Conservation (phyloP, 2,888 invertebrate genomes). For the Agrenia bidenticulata region DNA sequence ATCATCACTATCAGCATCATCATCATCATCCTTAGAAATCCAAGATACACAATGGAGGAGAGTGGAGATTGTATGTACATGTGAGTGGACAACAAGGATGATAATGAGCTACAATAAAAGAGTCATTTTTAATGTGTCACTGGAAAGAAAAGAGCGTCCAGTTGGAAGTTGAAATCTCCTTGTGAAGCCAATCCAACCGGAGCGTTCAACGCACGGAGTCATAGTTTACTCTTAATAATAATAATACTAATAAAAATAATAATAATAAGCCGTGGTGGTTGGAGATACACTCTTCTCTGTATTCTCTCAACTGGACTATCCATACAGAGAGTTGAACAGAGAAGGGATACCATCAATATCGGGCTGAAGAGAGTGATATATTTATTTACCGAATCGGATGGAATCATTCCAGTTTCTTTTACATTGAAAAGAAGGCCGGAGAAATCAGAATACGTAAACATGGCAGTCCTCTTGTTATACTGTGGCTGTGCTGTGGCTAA, state of each 20-base stretch:
- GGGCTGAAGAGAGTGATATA: conserved; percentile 2
- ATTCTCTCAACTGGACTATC: too few relatives aligned
- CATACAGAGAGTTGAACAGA: not conserved
- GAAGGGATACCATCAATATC: not conserved
- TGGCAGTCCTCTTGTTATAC: not conserved
- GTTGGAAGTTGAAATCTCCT: not conserved
- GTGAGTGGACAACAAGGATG: conserved; percentile 14
- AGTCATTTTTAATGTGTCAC: conserved; percentile 27
- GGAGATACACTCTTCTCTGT: not conserved
- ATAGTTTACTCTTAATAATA: not conserved
- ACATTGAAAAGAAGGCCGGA: conserved; percentile 2
- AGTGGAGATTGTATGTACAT: too few relatives aligned
- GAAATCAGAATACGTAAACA: conserved; percentile 9
- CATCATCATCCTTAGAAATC: too few relatives aligned
- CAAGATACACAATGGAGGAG: too few relatives aligned
- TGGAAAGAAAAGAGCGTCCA: conserved; percentile 4
- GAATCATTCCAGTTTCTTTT: conserved; percentile 9
- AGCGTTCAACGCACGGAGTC: not conserved
- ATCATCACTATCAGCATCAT: too few relatives aligned
- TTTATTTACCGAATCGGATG: conserved; percentile 10
- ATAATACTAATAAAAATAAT: not conserved
- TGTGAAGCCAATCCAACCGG: not conserved
- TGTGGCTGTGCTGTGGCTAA: conserved; percentile 10
- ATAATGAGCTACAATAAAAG: conserved; percentile 35
- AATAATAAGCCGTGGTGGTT: conserved; percentile 1